Conservation (phyloP, 2,888 invertebrate genomes). For the Thereva nobilitata region DNA sequence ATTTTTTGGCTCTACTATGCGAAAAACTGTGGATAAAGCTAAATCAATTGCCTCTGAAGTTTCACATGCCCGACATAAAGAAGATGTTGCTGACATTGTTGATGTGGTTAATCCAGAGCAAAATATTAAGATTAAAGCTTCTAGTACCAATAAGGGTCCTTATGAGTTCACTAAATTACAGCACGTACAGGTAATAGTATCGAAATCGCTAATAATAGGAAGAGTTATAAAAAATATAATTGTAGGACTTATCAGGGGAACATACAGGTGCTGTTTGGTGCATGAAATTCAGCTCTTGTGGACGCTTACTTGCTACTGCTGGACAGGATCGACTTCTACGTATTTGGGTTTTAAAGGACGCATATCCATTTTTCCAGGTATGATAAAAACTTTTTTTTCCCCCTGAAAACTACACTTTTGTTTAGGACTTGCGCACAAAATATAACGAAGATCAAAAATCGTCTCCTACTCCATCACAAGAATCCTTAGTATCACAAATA, state of each 20-base stretch:
- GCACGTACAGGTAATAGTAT: constrained; percentile 73
- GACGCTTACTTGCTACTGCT: constrained; percentile 91
- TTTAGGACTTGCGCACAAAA: constrained; percentile 91
- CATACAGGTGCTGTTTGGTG: constrained; percentile 97
- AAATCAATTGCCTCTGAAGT: constrained; percentile 88
- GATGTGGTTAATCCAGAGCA: constrained; percentile 80
- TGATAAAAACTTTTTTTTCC: constrained; percentile 21
- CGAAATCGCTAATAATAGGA: constrained; percentile 1
- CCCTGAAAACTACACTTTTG: constrained; percentile 18
- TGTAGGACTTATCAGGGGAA: constrained; percentile 74
- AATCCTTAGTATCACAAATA: constrained; percentile 82
- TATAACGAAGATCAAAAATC: constrained; percentile 87
- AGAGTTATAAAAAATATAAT: constrained; percentile 6
- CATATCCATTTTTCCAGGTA: constrained; percentile 86
- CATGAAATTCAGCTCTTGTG: constrained; percentile 97
- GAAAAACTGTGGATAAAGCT: constrained; percentile 89
- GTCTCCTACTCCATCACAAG: constrained; percentile 91
- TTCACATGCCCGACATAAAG: constrained; percentile 84
- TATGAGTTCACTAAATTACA: constrained; percentile 93
- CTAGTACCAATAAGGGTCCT: constrained; percentile 95
- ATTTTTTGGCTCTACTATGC: constrained; percentile 86
- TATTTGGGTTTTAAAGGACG: constrained; percentile 93
- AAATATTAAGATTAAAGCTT: constrained; percentile 88
- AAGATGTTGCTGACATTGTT: constrained; percentile 81
- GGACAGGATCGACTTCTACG: constrained; percentile 94